These are phyloP conservation scores for Radopholus similis DNA, from an alignment of 1,140 invertebrate species.

Conservation along the genomic window DNA sequence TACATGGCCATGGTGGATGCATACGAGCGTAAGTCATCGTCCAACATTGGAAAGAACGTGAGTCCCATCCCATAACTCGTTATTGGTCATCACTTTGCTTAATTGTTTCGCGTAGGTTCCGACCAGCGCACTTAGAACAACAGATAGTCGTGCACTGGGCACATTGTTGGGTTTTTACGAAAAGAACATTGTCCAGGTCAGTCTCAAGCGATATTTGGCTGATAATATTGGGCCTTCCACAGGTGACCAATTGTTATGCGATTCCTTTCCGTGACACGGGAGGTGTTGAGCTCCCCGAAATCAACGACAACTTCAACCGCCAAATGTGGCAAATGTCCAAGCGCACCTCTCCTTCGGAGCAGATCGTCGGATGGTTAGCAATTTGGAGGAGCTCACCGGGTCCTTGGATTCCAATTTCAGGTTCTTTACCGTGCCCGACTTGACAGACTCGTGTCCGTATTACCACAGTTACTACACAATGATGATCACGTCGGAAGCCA, in stretches of 20 bases:
- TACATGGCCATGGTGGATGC: conserved; percentile 57
- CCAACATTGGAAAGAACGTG: conserved; percentile 4
- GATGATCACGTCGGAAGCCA: conserved; percentile 31
- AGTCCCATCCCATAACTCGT: background rate
- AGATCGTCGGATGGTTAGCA: conserved; percentile 52
- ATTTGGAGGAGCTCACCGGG: background rate
- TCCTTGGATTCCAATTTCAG: conserved; percentile 20
- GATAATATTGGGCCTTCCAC: background rate
- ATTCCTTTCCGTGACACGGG: conserved; percentile 52
- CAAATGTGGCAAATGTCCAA: conserved; percentile 47
- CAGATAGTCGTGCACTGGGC: conserved; percentile 47
- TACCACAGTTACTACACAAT: conserved; percentile 54
- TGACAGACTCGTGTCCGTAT: conserved; percentile 39
- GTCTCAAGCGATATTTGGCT: background rate
- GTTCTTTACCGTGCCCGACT: conserved; percentile 53
- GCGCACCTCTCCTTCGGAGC: conserved; percentile 51
- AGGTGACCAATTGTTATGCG: conserved; percentile 57
- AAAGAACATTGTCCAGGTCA: conserved; percentile 53
- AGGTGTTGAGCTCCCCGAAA: conserved; percentile 38
- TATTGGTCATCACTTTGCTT: no score
- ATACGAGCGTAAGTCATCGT: conserved; percentile 44
- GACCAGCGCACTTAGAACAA: background rate
- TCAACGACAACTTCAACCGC: conserved; percentile 55
- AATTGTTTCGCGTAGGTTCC: background rate
- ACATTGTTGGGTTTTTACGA: conserved; percentile 59